Evolutionary conservation across 1,140 invertebrate species (phyloP), one percentile per base, ranked within the genome.

Genomic region (Armadillidium nasatum): DNA sequence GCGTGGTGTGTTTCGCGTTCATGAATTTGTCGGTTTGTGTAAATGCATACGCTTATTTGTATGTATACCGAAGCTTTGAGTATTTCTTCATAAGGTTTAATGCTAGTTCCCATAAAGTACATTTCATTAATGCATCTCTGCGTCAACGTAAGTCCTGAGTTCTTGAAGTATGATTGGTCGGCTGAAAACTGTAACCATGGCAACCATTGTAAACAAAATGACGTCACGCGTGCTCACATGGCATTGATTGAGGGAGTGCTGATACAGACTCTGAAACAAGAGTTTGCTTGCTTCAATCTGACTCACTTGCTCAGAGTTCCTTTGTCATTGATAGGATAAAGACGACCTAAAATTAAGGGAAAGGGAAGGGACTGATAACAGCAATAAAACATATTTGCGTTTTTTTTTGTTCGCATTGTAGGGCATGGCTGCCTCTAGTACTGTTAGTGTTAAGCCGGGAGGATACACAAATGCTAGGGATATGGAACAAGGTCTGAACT

Each of bases 151-250:
- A 60, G 19, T 15, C 19, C 19, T 60, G 50, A 15, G 11, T 13
- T 60, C 11, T 13, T 15, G 50, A 19, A 15, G 11, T 60, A 19
- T 60, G 50, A 60, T 60, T 60, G 50, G 50, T 60, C 50, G 19
- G 50, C 11, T 60, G 1, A 2, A 4, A 13, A 13, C 11, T 15
- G 50, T 60, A 15, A 19, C 50, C 50, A 60, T 60, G 50, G 19
- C 50, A 60, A 60, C 50, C 50, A 60, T 60, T 60, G 50, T 60
- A 60, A 60, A 60, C 50, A 60, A 60, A 60, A 19, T 60, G 50
- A 60, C 50, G 50, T 60, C 50, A 60, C 50, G 19, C 11, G 50
- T 15, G 50, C 50, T 60, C 50, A 60, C 50, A 60, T 60, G 50
- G 50, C 50, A 60, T 60, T 60, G 50, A 60, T 60, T 60, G 50